phyloP scores from a whole-genome alignment of 1,140 invertebrate genomes.

The Drosophila pachea region DNA sequence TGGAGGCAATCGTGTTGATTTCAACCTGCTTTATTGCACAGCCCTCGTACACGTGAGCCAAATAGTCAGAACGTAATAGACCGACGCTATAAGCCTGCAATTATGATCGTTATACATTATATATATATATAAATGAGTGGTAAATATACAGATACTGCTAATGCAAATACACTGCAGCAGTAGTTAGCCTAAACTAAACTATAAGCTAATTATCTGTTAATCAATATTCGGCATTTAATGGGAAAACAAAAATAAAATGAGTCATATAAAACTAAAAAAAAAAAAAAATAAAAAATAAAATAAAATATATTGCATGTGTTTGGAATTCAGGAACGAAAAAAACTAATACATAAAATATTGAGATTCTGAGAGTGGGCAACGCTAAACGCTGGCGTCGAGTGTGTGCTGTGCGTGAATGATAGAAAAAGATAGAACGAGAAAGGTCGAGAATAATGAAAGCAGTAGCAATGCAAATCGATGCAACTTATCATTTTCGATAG shows the following conservation, averaged over 20 bases:
- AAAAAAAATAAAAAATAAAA: background rate
- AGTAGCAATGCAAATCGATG: constrained; percentile 8
- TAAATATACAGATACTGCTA: constrained; percentile 34
- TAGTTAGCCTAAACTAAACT: constrained; percentile 50
- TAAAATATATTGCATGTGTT: background rate
- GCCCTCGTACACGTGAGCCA: constrained; percentile 82
- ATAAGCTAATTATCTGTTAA: background rate
- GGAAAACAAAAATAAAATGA: background rate
- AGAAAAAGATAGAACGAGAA: constrained; percentile 10
- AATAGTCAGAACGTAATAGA: constrained; percentile 87
- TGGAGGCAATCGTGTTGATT: constrained; percentile 87
- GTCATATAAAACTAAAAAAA: background rate
- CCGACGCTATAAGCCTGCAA: constrained; percentile 81
- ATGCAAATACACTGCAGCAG: constrained; percentile 24
- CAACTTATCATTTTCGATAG: constrained; percentile 1
- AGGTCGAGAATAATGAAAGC: constrained; percentile 7
- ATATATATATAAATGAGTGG: constrained; percentile 34
- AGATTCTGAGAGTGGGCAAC: constrained; percentile 4
- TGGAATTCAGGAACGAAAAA: background rate
- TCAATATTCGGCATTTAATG: constrained; percentile 6
- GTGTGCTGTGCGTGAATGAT: background rate
- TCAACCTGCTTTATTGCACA: constrained; percentile 87
- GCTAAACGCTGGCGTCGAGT: constrained; percentile 5
- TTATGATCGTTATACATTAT: constrained; percentile 71
- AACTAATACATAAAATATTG: constrained; percentile 1